These are phyloP conservation scores for Mechanitis messenoides DNA, from an alignment of 2,888 invertebrate genomes.

Conservation along the genomic window DNA sequence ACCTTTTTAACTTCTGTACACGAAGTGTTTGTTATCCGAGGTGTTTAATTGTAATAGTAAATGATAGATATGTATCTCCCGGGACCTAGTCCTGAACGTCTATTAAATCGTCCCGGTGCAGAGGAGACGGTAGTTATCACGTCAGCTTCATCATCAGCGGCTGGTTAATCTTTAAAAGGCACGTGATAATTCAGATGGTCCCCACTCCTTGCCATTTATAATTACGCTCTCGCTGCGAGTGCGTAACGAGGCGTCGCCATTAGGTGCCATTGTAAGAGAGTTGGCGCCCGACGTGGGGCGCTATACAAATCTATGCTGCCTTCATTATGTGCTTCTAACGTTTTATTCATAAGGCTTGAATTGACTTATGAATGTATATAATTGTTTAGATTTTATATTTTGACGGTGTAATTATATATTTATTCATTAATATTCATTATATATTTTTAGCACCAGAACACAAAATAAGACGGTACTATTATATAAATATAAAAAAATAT, in stretches of 20 bases:
- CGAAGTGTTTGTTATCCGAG: too few species aligned
- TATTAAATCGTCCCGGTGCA: neutral
- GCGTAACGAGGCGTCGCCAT: slow-evolving; percentile 53
- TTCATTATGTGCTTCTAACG: slow-evolving; percentile 21
- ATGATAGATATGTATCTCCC: too few species aligned
- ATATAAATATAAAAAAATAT: neutral
- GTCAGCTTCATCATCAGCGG: slow-evolving; percentile 21
- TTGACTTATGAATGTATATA: slow-evolving; percentile 12
- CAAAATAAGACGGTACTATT: too few species aligned
- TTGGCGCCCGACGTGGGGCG: slow-evolving; percentile 55
- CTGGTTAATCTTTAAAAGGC: slow-evolving; percentile 30
- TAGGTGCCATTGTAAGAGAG: slow-evolving; percentile 54
- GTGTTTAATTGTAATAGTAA: too few species aligned
- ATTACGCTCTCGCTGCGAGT: slow-evolving; percentile 28
- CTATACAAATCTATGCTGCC: slow-evolving; percentile 23
- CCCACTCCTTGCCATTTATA: slow-evolving; percentile 26
- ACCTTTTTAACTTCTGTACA: too few species aligned
- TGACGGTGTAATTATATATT: neutral
- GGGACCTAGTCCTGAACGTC: neutral
- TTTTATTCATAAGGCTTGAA: slow-evolving; percentile 10
- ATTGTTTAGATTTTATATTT: neutral
- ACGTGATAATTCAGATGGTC: slow-evolving; percentile 30
- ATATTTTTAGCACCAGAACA: too few species aligned
- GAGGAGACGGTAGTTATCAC: slow-evolving; percentile 4
- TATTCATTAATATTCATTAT: too few species aligned